A percentile compares a stretch with the other conserved stretches of the same genome.
phyloP scores from a whole-genome alignment of 2,888 invertebrate genomes.

The Ophraella communa region DNA sequence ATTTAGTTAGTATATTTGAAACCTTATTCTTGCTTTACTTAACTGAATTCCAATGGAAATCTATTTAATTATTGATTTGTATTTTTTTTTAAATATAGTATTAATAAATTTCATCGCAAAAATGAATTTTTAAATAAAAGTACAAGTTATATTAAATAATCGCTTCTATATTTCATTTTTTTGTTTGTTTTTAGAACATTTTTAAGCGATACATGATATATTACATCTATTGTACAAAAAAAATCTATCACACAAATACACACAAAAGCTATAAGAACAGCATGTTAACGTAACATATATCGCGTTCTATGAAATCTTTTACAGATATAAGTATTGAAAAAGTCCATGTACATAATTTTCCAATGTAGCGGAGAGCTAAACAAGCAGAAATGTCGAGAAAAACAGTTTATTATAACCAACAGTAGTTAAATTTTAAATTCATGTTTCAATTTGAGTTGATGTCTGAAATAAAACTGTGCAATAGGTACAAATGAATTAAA shows the following conservation, averaged over 20 bases:
- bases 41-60: too few relatives aligned
- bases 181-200: slow-evolving; percentile 39
- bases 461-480: too few relatives aligned
- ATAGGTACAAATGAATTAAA: too few relatives aligned
- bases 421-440: not conserved
- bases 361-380: slow-evolving; percentile 1
- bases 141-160: slow-evolving; percentile 40
- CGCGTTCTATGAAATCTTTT: slow-evolving; percentile 22
- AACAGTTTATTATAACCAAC: too few relatives aligned
- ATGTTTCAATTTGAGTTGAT: too few relatives aligned
- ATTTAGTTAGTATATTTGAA: too few relatives aligned
- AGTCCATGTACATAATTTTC: not conserved
- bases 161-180: slow-evolving; percentile 43
- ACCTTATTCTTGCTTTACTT: too few relatives aligned
- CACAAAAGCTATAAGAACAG: slow-evolving; percentile 57
- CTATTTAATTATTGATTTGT: too few relatives aligned
- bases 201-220: slow-evolving; percentile 63
- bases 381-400: slow-evolving; percentile 14
- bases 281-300: slow-evolving; percentile 46
- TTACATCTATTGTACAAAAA: slow-evolving; percentile 71
- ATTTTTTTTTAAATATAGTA: too few relatives aligned
- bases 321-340: slow-evolving; percentile 12
- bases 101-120: too few relatives aligned
- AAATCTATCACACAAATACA: slow-evolving; percentile 61
- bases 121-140: slow-evolving; percentile 15